A percentile compares a stretch with the other conserved stretches of the same genome.
These are phyloP conservation scores for Rhynchomys soricoides DNA, from an alignment of 2,113 vertebrate species.

Conservation along the genomic window DNA sequence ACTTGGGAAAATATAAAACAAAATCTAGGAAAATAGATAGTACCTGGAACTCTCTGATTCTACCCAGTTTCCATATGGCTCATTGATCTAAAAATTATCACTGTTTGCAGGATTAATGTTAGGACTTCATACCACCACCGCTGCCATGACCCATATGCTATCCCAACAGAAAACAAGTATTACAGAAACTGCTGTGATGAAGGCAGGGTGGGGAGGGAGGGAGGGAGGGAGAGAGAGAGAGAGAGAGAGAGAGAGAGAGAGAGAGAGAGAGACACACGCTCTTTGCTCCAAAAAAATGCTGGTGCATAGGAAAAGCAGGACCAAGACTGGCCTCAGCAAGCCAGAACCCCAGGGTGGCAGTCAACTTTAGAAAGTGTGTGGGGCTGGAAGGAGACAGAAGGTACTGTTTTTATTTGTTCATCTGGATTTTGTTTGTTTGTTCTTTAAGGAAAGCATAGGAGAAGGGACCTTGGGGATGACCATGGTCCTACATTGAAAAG, in stretches of 20 bases:
- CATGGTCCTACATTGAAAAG: background rate
- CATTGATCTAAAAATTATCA: background rate
- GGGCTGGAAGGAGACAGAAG: background rate
- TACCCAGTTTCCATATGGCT: accelerated
- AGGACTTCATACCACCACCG: too few relatives aligned
- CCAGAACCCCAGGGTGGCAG: accelerated
- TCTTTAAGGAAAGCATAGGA: background rate
- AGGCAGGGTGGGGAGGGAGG: background rate
- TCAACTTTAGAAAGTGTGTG: accelerated
- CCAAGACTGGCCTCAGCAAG: background rate
- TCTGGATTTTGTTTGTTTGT: background rate
- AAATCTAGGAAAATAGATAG: background rate
- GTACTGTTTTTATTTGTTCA: background rate
- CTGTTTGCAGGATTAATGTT: background rate
- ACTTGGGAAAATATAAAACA: background rate
- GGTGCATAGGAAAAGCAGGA: background rate
- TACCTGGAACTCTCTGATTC: background rate
- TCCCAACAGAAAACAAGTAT: background rate
- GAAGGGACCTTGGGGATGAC: background rate
- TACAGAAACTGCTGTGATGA: background rate
- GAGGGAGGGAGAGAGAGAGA: too few relatives aligned
- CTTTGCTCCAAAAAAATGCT: background rate
- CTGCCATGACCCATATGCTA: background rate
- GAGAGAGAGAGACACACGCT: background rate
- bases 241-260: background rate